These are phyloP conservation scores for Phrynocephalus vlangalii DNA, from an alignment of 2,797 vertebrate genomes.

Conservation along the genomic window DNA sequence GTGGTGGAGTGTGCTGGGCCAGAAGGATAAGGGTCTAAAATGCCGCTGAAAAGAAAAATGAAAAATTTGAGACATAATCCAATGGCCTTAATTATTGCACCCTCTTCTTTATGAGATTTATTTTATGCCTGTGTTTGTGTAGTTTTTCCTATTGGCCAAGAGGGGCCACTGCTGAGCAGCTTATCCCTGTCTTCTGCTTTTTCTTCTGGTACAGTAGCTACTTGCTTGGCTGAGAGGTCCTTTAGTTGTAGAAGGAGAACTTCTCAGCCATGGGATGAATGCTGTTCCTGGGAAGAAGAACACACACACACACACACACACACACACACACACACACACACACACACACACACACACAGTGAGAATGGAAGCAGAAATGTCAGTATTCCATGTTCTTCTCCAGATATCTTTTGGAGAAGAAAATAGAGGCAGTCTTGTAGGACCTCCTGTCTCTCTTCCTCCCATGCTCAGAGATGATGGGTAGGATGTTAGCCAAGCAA, in stretches of 20 bases:
- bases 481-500: background rate
- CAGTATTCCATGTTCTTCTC: background rate
- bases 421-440: fast-evolving
- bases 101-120: background rate
- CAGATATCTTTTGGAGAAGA: background rate
- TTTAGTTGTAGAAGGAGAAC: background rate
- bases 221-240: background rate
- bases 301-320: too few relatives aligned
- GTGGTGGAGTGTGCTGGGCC: too few relatives aligned
- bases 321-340: too few relatives aligned
- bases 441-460: too few relatives aligned
- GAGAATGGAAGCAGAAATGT: background rate
- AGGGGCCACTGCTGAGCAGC: conserved; percentile 11
- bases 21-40: background rate
- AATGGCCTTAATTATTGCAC: background rate
- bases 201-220: background rate
- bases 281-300: background rate
- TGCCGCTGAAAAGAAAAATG: background rate
- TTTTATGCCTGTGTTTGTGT: background rate
- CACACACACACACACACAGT: background rate
- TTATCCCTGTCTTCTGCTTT: background rate
- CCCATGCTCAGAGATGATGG: background rate
- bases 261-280: background rate
- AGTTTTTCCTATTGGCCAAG: background rate
- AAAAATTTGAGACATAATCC: background rate